Conservation (phyloP, 2,888 invertebrate species). For the Drosophila affinis region DNA sequence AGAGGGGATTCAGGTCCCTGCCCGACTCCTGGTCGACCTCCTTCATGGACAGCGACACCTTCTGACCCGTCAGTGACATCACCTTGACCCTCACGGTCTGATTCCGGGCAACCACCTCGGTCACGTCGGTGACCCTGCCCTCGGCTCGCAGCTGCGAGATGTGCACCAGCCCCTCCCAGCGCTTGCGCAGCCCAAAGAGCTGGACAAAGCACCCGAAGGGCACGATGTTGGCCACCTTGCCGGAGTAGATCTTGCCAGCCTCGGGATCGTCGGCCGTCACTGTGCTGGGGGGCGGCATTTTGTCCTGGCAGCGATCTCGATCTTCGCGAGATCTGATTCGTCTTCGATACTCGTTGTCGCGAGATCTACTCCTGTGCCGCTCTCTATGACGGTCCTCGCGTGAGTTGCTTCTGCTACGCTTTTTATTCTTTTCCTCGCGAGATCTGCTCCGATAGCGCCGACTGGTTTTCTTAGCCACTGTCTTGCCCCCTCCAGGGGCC, state of each 20-base stretch:
- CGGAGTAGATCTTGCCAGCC: constrained; percentile 94
- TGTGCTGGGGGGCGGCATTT: constrained; percentile 79
- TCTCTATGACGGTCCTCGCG: constrained; percentile 42
- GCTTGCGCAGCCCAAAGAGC: constrained; percentile 93
- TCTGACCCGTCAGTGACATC: constrained; percentile 95
- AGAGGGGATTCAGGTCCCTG: constrained; percentile 95
- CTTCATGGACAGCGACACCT: constrained; percentile 97
- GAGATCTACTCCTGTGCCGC: constrained; percentile 16
- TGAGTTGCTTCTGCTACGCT: constrained; percentile 46
- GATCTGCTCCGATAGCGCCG: constrained; percentile 78
- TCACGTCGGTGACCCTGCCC: constrained; percentile 96
- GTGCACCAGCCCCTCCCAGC: constrained; percentile 98
- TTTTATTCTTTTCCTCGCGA: constrained; percentile 32
- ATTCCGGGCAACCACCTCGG: constrained; percentile 95
- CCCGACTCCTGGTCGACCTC: constrained; percentile 98
- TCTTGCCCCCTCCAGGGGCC: constrained; percentile 85
- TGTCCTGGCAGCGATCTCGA: constrained; percentile 63
- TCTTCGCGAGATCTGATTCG: constrained; percentile 49
- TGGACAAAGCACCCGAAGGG: constrained; percentile 99
- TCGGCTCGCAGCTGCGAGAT: constrained; percentile 97
- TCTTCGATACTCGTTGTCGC: constrained; percentile 25
- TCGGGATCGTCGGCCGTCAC: constrained; percentile 89
- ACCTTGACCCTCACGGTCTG: constrained; percentile 97
- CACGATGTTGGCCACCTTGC: constrained; percentile 97
- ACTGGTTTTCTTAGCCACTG: constrained; percentile 85